A percentile compares a stretch with the other conserved stretches of the same genome.
Conservation (phyloP, 2,888 invertebrate genomes). For the Ophion costatus region DNA sequence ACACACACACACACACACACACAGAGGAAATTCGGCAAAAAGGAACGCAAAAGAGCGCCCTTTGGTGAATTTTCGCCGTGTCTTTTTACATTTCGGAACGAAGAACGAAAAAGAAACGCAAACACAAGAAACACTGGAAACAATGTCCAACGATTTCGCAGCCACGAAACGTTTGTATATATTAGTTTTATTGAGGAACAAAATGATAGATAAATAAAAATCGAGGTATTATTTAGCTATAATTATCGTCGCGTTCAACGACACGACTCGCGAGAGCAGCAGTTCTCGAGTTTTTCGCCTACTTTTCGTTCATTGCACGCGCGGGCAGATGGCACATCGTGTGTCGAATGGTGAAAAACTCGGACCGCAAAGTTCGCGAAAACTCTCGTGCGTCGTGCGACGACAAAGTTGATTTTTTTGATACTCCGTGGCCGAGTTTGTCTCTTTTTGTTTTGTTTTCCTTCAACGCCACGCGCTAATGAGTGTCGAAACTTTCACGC, state of each 20-base stretch:
- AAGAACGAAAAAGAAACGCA: constrained; percentile 1
- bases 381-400: constrained; percentile 12
- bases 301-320: background rate
- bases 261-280: constrained; percentile 12
- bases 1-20: constrained; percentile 19
- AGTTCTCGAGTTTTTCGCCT: constrained; percentile 4
- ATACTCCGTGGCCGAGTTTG: constrained; percentile 37
- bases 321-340: background rate
- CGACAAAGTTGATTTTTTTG: background rate
- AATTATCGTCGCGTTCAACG: constrained; percentile 23
- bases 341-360: constrained; percentile 5
- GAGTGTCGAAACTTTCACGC: constrained; percentile 49
- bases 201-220: constrained; percentile 30
- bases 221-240: constrained; percentile 31
- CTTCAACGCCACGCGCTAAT: constrained; percentile 53
- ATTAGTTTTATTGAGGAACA: constrained; percentile 27
- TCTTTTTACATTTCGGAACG: constrained; percentile 34
- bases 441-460: constrained; percentile 8
- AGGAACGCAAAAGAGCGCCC: constrained; percentile 20
- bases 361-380: background rate
- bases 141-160: constrained; percentile 29
- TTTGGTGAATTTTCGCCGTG: constrained; percentile 44
- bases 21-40: constrained; percentile 21
- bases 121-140: background rate
- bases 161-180: constrained; percentile 43